Base-by-base conservation (phyloP, 1,140 invertebrate species). In the Drosophila sp. region DNA sequence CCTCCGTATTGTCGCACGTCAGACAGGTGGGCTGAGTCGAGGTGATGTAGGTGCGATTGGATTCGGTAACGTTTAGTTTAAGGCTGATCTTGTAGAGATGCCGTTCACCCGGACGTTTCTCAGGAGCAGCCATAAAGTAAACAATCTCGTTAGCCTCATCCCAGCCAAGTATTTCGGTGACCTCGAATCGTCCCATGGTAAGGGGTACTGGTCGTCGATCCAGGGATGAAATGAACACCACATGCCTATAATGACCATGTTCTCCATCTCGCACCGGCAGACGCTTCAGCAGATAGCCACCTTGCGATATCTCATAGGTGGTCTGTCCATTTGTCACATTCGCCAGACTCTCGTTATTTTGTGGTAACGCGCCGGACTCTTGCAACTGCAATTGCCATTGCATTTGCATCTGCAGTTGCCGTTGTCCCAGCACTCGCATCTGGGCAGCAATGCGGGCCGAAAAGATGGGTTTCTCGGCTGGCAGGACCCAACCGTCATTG, bases 51-150 rank as follows among this genome's bases (percentile, higher is more conserved):
- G 91, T 91, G 58, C 91, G 79, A 66, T 91, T 92, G 25, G 87
- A 70, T 47, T 92, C 83, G 17, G 90, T 92, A 1, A 92, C 78
- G 70, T 92, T 92, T 35, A 92, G 76, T 35, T 92, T 93, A 11
- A 93, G 92, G 54, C 73, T 89, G 73, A 96, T 94, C 73, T 95
- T 93, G 92, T 96, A 96, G 47, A 97, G 91, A 89, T 97, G 96
- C 11, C 96, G 92, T 80, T 96, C 94, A 3, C 95, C 95, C 0
- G 96, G 95, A 29, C 93, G 92, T 58, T 94, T 94, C 76, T 95
- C 94, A 1, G 94, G 95, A n/a, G 96, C 96, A 23, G 95, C 96
- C 72, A 96, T 94, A 77, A 94, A 95, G 79, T 95, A 93, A 93
- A 96, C 93, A 40, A 93, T 92, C 70, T 95, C 93, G 57, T 93